Evolutionary conservation across 2,797 vertebrate genomes (phyloP).

Genomic region (Pachyuromys duprasi): DNA sequence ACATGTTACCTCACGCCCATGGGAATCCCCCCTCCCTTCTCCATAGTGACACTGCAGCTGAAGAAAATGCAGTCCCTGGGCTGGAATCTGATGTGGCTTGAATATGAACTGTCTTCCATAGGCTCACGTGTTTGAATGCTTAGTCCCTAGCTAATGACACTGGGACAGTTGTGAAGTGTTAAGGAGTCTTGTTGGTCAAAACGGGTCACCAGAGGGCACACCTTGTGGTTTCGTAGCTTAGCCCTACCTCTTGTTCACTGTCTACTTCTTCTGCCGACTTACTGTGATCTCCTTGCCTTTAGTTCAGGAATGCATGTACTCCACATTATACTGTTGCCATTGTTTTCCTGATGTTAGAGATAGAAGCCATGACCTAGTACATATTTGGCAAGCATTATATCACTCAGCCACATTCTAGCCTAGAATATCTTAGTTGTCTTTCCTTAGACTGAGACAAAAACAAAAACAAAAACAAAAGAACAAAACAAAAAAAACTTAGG

Average conservation of each 20-base stretch:
- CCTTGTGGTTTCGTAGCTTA: not conserved
- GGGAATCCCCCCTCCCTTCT: not conserved
- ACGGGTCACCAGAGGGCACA: not conserved
- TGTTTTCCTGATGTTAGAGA: not conserved
- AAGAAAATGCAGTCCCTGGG: slow-evolving; percentile 84
- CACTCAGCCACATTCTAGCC: not conserved
- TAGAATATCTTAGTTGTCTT: slow-evolving; percentile 90
- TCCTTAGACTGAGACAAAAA: slow-evolving; percentile 91
- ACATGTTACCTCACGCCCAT: not conserved
- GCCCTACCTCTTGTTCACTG: not conserved
- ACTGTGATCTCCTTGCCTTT: not conserved
- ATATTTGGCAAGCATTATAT: not conserved
- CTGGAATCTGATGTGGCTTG: slow-evolving; percentile 42
- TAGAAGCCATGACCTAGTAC: not conserved
- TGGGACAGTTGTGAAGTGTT: not conserved
- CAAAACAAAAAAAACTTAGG: slow-evolving; percentile 87
- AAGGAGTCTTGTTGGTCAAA: not conserved
- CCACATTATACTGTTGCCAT: not conserved
- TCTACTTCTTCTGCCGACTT: not conserved
- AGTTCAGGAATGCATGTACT: too few relatives aligned
- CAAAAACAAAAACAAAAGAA: too few relatives aligned
- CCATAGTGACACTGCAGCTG: slow-evolving; percentile 54
- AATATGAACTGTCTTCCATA: not conserved
- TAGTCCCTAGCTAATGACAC: not conserved
- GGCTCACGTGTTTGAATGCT: not conserved